Evolutionary conservation across 2,797 vertebrate species (phyloP).

Genomic region (Euphonia xanthogaster): DNA sequence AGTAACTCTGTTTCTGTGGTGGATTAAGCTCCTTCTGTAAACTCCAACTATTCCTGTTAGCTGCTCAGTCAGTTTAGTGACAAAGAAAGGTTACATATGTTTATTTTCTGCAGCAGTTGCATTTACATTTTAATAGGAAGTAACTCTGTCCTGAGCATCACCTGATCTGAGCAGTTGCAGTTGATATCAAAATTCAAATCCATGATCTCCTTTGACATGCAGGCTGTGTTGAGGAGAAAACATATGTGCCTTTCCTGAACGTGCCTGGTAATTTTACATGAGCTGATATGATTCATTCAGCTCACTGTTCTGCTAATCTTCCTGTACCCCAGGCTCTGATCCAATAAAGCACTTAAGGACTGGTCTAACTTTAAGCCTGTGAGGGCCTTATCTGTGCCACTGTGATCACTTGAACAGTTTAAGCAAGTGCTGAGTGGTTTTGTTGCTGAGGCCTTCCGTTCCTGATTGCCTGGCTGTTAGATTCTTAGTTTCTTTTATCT

Average conservation of each 20-base stretch:
- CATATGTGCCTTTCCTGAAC: background rate
- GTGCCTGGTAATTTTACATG: background rate
- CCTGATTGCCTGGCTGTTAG: background rate
- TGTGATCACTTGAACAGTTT: background rate
- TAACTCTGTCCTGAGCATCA: background rate
- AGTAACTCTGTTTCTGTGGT: background rate
- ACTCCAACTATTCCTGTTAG: background rate
- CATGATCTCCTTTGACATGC: background rate
- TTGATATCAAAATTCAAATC: background rate
- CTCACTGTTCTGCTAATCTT: background rate
- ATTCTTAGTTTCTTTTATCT: background rate
- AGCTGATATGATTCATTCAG: background rate
- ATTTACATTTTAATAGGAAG: background rate
- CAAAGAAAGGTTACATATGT: background rate
- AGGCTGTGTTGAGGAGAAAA: background rate
- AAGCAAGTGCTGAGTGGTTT: slow-evolving; percentile 17
- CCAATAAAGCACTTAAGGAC: slow-evolving; percentile 25
- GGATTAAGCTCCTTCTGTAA: background rate
- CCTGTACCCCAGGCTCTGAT: background rate
- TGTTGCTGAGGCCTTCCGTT: background rate
- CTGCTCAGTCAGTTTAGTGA: background rate
- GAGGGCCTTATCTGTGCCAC: background rate
- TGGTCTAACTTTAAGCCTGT: background rate
- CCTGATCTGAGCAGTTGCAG: background rate
- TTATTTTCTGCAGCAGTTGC: background rate